phyloP scores from a whole-genome alignment of 2,797 vertebrate species.

The Kryptopterus vitreolus region DNA sequence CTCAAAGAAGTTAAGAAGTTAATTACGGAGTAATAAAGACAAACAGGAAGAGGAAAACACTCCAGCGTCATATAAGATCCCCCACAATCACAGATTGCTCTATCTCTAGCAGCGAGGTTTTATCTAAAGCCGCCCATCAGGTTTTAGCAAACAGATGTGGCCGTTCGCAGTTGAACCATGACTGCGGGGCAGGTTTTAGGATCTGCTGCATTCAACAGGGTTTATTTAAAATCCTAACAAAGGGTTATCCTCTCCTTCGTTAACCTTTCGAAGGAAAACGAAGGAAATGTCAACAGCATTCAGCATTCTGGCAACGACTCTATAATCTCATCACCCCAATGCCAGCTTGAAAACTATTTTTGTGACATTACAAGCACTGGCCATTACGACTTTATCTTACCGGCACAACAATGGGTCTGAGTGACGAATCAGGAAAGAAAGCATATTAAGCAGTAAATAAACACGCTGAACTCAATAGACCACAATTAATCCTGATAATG shows the following conservation, averaged over 20 bases:
- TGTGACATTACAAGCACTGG: slow-evolving; percentile 1
- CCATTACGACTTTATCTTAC: slow-evolving; percentile 52
- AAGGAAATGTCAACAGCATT: background rate
- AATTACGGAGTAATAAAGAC: slow-evolving; percentile 66
- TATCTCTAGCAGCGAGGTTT: slow-evolving; percentile 48
- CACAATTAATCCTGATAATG: slow-evolving; percentile 70
- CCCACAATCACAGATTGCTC: slow-evolving; percentile 29
- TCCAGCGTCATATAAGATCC: slow-evolving; percentile 57
- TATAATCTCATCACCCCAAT: background rate
- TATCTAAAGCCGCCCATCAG: slow-evolving; percentile 53
- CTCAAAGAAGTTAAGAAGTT: slow-evolving; percentile 46
- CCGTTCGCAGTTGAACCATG: slow-evolving; percentile 48
- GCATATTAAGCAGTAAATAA: slow-evolving; percentile 69
- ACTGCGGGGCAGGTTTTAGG: slow-evolving; percentile 46
- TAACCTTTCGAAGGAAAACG: background rate
- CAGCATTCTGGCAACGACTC: background rate
- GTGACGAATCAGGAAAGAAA: slow-evolving; percentile 61
- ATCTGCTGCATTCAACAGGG: slow-evolving; percentile 27
- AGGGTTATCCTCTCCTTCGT: background rate
- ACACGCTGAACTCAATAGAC: slow-evolving; percentile 64
- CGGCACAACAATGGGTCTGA: slow-evolving; percentile 64
- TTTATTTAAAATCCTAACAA: background rate
- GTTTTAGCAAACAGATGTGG: slow-evolving; percentile 55
- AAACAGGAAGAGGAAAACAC: slow-evolving; percentile 62
- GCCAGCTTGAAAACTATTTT: slow-evolving; percentile 20